Evolutionary conservation across 2,113 vertebrate genomes (phyloP).

Genomic region (Camelus dromedarius): DNA sequence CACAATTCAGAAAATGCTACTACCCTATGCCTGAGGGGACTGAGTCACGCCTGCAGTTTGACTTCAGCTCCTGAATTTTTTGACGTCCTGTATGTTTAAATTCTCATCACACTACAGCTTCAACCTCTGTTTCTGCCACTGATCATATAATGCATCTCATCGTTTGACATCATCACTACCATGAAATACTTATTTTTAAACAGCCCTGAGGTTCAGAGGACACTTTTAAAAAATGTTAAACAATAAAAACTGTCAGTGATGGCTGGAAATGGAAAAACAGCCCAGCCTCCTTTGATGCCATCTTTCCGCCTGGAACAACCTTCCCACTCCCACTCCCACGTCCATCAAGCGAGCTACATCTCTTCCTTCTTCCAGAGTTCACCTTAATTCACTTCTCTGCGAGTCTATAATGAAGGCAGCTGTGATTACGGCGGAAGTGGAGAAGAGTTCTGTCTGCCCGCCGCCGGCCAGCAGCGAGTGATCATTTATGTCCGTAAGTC

Average conservation of each 20-base stretch:
- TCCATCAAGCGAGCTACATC: conserved; percentile 16
- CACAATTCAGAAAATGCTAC: conserved; percentile 56
- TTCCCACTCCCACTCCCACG: conserved; percentile 76
- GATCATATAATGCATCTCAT: conserved; percentile 23
- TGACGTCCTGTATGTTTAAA: conserved; percentile 76
- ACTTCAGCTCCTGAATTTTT: conserved; percentile 56
- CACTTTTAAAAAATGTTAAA: conserved; percentile 70
- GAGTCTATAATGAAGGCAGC: conserved; percentile 62
- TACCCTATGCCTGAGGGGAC: conserved; percentile 31
- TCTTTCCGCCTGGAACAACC: conserved; percentile 66
- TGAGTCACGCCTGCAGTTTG: conserved; percentile 35
- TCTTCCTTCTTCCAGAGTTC: conserved; percentile 65
- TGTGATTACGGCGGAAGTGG: neutral
- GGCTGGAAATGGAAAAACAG: conserved; percentile 66
- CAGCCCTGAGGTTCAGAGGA: conserved; percentile 67
- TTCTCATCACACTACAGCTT: conserved; percentile 46
- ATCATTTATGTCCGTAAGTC: neutral
- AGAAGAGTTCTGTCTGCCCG: neutral
- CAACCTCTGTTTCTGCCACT: conserved; percentile 43
- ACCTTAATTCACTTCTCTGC: conserved; percentile 79
- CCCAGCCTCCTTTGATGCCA: conserved; percentile 58
- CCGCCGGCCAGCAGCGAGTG: neutral
- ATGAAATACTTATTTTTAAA: conserved; percentile 58
- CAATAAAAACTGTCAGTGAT: conserved; percentile 68
- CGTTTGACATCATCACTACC: conserved; percentile 46